Evolutionary conservation across 2,113 vertebrate genomes (phyloP).

Genomic region (Mormyrus iriodes): DNA sequence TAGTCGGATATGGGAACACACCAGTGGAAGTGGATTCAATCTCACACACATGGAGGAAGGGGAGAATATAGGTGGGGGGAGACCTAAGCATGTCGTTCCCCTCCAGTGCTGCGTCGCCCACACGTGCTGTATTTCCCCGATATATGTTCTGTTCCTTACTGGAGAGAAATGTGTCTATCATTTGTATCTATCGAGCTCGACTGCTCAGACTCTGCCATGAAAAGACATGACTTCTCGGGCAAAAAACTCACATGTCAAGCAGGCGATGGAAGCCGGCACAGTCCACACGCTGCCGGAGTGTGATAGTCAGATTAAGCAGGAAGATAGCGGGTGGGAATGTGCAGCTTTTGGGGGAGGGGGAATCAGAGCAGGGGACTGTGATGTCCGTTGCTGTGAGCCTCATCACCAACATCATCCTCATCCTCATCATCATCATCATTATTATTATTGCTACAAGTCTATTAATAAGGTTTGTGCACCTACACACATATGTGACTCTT

Average conservation of each 20-base stretch:
- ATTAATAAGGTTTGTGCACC: neutral
- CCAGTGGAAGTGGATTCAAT: neutral
- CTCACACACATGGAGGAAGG: neutral
- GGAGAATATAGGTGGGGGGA: neutral
- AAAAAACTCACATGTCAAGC: neutral
- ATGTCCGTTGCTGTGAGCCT: neutral
- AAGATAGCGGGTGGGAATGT: neutral
- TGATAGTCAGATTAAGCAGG: neutral
- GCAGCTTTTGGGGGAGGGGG: neutral
- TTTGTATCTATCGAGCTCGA: neutral
- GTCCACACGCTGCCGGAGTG: neutral
- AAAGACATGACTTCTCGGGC: neutral
- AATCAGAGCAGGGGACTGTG: neutral
- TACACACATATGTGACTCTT: neutral
- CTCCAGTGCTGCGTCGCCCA: neutral
- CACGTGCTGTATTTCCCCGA: neutral
- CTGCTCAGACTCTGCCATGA: neutral
- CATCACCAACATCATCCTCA: neutral
- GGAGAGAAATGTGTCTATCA: neutral
- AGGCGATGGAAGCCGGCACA: neutral
- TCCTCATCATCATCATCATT: neutral
- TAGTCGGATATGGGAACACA: neutral
- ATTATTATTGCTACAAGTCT: neutral
- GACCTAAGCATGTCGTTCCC: neutral
- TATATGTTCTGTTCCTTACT: neutral